Base-by-base conservation (phyloP, 2,888 invertebrate genomes). In the Bombylius major region DNA sequence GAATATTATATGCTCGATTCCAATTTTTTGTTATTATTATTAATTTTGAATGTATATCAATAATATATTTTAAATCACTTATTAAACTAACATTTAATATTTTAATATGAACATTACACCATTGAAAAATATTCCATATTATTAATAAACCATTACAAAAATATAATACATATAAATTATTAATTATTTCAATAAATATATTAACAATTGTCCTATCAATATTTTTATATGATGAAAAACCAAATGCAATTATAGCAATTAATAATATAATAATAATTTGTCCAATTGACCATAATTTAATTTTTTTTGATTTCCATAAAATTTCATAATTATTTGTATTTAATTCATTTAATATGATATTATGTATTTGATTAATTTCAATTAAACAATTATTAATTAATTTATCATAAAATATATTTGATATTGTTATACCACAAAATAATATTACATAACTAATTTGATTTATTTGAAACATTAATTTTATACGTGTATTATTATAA, bases 121-220 rank as follows among this genome's bases (percentile, higher is more conserved):
- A 51, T n/a, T 51, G 8, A 48, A 52, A 52, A 4, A 47, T 8
- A 56, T 52, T 52, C 32, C 34, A 31, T n/a, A 52, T 12, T 36
- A 49, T 45, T 45, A 56, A 4, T 23, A 56, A 12, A 11, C 56
- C 56, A 46, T 51, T 52, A 36, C 51, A 51, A 36, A 48, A 56
- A 34, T 52, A 44, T 39, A 56, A 51, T 32, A 56, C 48, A 14
- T 42, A 34, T 12, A 45, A 39, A 33, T 51, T 51, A 12, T 56
- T 48, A 9, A 48, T 34, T 23, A 48, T 32, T 34, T 54, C 54
- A 32, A 54, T 48, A 32, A 49, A 54, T 5, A 54, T 49, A 44
- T 54, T 39, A 32, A 49, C 13, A 6, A 54, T 39, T 3, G 49
- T 5, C 39, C 4, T 42, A 42, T 42, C 39, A 11, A 42, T 42